A percentile compares a stretch with the other conserved stretches of the same genome.
Conservation (phyloP, 2,888 invertebrate species). For the Chloroclystis v-ata region DNA sequence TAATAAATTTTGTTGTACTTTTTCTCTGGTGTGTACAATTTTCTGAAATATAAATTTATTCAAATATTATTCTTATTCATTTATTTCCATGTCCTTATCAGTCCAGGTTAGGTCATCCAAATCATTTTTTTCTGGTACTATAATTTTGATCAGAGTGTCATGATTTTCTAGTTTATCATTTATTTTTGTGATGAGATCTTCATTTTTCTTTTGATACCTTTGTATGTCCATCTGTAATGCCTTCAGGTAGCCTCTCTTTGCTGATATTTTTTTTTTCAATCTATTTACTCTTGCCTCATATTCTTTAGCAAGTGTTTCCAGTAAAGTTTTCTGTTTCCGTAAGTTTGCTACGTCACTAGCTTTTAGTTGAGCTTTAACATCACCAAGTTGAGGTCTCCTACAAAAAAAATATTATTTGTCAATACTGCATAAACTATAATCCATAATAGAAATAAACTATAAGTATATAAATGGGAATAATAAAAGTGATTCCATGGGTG, state of each 20-base stretch:
- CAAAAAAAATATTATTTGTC: slow-evolving; percentile 19
- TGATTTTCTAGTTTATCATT: slow-evolving; percentile 54
- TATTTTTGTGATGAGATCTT: slow-evolving; percentile 53
- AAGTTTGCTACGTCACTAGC: slow-evolving; percentile 58
- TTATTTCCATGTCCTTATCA: slow-evolving; percentile 46
- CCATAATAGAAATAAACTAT: too few relatives aligned
- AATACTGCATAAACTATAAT: too few relatives aligned
- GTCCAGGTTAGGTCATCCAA: slow-evolving; percentile 48
- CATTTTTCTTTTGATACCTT: slow-evolving; percentile 67
- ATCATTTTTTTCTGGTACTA: slow-evolving; percentile 37
- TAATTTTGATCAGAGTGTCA: slow-evolving; percentile 39
- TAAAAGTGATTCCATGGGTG: too few relatives aligned
- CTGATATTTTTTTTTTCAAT: slow-evolving; percentile 56
- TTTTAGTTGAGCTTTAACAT: slow-evolving; percentile 59
- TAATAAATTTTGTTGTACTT: slow-evolving; percentile 71
- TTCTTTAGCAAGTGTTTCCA: slow-evolving; percentile 60
- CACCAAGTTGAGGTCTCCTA: slow-evolving; percentile 64
- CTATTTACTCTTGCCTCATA: slow-evolving; percentile 59
- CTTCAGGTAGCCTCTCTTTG: slow-evolving; percentile 64
- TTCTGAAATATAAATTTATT: slow-evolving; percentile 77
- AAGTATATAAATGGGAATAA: too few relatives aligned
- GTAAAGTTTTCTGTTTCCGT: slow-evolving; percentile 55
- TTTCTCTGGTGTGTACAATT: slow-evolving; percentile 74
- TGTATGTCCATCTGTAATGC: slow-evolving; percentile 65
- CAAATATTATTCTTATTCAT: slow-evolving; percentile 59